Evolutionary conservation across 2,888 invertebrate genomes (phyloP).

Genomic region (Smittia sp.): DNA sequence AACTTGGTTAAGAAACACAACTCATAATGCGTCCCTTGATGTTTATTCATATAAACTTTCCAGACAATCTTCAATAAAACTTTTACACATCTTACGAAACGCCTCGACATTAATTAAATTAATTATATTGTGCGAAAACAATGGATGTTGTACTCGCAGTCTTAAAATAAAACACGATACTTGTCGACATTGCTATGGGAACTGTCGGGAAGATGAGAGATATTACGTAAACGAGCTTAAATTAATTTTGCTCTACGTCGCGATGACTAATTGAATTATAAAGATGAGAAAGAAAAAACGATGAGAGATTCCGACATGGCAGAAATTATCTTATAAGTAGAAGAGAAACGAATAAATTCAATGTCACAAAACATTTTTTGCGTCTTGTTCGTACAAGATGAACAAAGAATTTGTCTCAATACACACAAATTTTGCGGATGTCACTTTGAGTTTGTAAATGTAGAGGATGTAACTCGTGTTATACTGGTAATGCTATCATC

Average conservation of each 20-base stretch:
- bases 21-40: conserved; percentile 11
- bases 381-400: background rate
- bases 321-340: background rate
- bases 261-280: conserved; percentile 23
- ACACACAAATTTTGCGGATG: background rate
- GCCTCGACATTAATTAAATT: conserved; percentile 8
- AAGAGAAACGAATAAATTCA: background rate
- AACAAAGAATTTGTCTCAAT: background rate
- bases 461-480: too few relatives aligned
- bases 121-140: conserved; percentile 23
- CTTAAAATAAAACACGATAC: background rate
- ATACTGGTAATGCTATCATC: too few relatives aligned
- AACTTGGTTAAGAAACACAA: background rate
- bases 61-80: conserved; percentile 11
- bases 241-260: background rate
- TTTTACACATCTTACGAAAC: background rate
- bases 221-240: conserved; percentile 4
- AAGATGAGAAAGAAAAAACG: background rate
- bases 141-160: conserved; percentile 21
- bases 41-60: background rate
- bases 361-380: background rate
- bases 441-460: background rate
- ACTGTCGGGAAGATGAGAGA: background rate
- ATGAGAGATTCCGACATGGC: background rate
- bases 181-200: background rate